These are phyloP conservation scores for Wiebesia pumilae DNA, from an alignment of 1,140 invertebrate genomes.

Conservation along the genomic window DNA sequence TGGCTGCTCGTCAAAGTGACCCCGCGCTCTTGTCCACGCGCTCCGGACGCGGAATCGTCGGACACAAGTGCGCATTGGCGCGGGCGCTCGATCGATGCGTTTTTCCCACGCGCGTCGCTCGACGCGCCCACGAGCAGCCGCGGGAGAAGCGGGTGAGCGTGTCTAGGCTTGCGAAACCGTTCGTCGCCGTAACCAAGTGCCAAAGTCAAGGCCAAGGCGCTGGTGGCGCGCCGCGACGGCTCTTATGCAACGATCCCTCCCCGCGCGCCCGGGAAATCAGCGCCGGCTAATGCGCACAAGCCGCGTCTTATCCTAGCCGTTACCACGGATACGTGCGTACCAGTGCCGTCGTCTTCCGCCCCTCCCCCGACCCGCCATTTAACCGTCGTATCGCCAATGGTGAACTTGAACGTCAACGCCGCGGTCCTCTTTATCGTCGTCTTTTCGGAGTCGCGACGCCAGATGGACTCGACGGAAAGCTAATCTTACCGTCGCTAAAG, in stretches of 20 bases:
- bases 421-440: background rate
- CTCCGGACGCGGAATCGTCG: background rate
- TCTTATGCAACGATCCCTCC: slow-evolving; percentile 65
- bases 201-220: slow-evolving; percentile 70
- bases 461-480: no score
- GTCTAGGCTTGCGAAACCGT: slow-evolving; percentile 55
- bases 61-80: background rate
- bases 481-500: no score
- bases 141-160: slow-evolving; percentile 20
- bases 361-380: background rate
- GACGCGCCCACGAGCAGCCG: background rate
- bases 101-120: background rate
- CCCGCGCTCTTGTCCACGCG: background rate
- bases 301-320: background rate
- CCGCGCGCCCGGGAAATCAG: slow-evolving; percentile 45
- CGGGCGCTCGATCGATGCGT: background rate
- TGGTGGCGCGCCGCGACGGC: background rate
- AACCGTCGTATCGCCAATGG: no score
- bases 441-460: no score
- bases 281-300: slow-evolving; percentile 44
- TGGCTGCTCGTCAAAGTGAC: no score
- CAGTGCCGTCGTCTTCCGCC: no score
- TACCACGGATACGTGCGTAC: background rate
- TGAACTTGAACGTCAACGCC: slow-evolving; percentile 18
- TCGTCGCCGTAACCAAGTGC: slow-evolving; percentile 68